Base-by-base conservation (phyloP, 2,797 vertebrate genomes). In the Emydoidea blandingii region DNA sequence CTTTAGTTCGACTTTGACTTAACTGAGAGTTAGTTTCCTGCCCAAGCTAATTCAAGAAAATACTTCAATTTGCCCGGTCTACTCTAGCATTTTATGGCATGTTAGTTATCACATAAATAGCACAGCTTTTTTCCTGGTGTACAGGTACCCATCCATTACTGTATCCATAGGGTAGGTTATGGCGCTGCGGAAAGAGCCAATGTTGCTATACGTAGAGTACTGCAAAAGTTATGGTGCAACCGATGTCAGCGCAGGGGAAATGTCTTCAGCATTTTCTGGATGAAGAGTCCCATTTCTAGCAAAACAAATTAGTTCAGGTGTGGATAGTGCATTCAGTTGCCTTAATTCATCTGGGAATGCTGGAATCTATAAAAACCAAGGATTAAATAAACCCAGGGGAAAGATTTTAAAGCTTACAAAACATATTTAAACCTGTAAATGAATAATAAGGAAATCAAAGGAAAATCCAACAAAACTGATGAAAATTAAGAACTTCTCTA, bases 121-220 rank as follows among this genome's bases (percentile, higher is more conserved):
- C 41, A 65, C 85, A 0, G 23, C 5, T 21, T 21, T 5, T 79
- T 5, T 4, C 68, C 3, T 18, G 0, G 0, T 14, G 1, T 2
- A 50, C 0, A 0, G 0, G 0, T 47, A n/a, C 41, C 19, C 18
- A 0, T 6, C 56, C 37, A 2, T 27, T 31, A 18, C 0, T 27
- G 54, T 34, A 34, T 7, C 59, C 8, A 3, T 34, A 16, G 34
- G 78, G 37, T 0, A 47, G 27, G 2, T 7, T 37, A 23, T 0
- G 0, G 68, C 41, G 37, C 44, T 47, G 44, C 7, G 5, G 54
- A 31, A 0, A 1, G 65, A 62, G 2, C 49, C 59, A 2, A 37
- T 5, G 68, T 0, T 72, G 27, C 21, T 27, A 41, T 49, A 21
- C 56, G 21, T 14, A 27, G 23, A 83, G 78, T 2, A 72, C 37